phyloP scores from a whole-genome alignment of 2,888 invertebrate genomes.

The Villa cingulata region DNA sequence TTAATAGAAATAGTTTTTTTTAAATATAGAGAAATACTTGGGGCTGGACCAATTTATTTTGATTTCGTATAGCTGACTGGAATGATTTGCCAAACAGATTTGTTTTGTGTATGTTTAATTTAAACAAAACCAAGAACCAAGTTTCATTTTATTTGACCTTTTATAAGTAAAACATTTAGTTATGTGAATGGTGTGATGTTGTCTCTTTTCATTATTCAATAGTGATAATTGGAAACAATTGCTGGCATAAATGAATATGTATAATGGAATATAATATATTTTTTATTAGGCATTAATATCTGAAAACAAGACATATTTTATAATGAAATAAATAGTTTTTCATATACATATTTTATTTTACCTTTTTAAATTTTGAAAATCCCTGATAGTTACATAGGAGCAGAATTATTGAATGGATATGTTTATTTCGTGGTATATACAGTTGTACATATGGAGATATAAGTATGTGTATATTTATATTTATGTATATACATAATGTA shows the following conservation, averaged over 20 bases:
- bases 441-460: no score
- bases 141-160: slow-evolving; percentile 7
- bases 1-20: background rate
- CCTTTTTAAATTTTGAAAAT: background rate
- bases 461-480: no score
- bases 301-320: background rate
- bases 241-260: no score
- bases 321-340: slow-evolving; percentile 5
- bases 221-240: no score
- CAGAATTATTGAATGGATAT: no score
- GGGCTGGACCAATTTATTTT: slow-evolving; percentile 11
- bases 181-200: no score
- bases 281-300: no score
- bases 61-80: slow-evolving; percentile 8
- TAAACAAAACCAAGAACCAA: slow-evolving; percentile 1
- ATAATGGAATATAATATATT: no score
- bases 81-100: slow-evolving; percentile 14
- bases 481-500: no score
- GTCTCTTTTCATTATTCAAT: no score
- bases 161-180: background rate
- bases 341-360: slow-evolving; percentile 8
- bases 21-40: background rate
- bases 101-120: slow-evolving; percentile 14
- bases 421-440: no score
- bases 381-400: no score